Evolutionary conservation across 2,888 invertebrate genomes (phyloP), one percentile per base, ranked within the genome.

Genomic region (Camptogramma bilineatum): DNA sequence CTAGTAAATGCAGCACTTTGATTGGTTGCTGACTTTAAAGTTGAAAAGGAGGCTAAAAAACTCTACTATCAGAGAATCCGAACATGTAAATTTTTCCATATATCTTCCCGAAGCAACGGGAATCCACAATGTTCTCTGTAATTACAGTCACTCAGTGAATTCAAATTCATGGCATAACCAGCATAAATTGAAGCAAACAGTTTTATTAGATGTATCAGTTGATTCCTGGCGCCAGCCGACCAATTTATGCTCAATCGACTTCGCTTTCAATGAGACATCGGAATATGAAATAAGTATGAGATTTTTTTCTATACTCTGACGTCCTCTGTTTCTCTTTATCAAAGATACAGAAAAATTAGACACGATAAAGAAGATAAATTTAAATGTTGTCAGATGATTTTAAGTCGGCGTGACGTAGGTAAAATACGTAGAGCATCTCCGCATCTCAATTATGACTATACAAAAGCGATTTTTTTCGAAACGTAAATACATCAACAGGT

Each of bases 111-210:
- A 9, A 13, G 34, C 2, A 39, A 39, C 13, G 34, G 10, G 13
- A 39, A 39, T 39, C 34, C 13, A 39, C 34, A 13, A 13, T 39
- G 13, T 4, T 39, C 34, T 39, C 34, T 39, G 13, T 39, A 13
- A 39, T 39, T 39, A 13, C 34, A 39, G 34, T 39, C 34, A 34
- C 34, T 34, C 34, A 39, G 34, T 13, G 34, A 39, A 13, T 39
- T 39, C 34, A 39, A 39, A 39, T 39, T 39, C 13, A 39, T 13
- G 13, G 13, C 1, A 39, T 39, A 56, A 56, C 56, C 0, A 56
- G 48, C 21, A 34, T n/a, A 48, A 55, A 56, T 56, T 56, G 56
- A 48, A 21, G 56, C 10, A 34, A 39, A 56, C 21, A 39, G 34
- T 9, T 39, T 34, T 48, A 19, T 47, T 16, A 31, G 47, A 18